Evolutionary conservation across 2,888 invertebrate genomes (phyloP).

Genomic region (Laothoe populi): DNA sequence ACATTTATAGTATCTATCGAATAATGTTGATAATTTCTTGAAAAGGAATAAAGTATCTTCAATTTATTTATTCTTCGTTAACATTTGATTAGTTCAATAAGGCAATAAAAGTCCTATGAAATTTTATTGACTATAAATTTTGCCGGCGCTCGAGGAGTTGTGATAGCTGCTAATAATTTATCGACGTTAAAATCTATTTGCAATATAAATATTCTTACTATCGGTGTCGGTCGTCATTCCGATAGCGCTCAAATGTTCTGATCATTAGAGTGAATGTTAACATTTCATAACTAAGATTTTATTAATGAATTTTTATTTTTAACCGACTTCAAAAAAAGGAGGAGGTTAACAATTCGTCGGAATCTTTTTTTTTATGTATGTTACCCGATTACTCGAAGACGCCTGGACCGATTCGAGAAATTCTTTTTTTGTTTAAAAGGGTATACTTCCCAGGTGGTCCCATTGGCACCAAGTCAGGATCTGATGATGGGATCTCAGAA

Average conservation of each 20-base stretch:
- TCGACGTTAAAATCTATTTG: neutral
- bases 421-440: too few relatives aligned
- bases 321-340: too few relatives aligned
- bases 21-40: neutral
- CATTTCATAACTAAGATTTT: neutral
- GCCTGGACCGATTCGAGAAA: too few relatives aligned
- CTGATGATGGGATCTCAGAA: too few relatives aligned
- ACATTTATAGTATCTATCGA: constrained; percentile 1
- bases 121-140: neutral
- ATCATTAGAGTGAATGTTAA: neutral
- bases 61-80: neutral
- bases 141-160: neutral
- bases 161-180: neutral
- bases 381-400: too few relatives aligned
- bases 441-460: too few relatives aligned
- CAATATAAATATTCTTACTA: neutral
- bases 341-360: too few relatives aligned
- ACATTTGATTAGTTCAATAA: neutral
- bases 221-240: neutral
- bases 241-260: neutral
- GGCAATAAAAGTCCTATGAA: neutral
- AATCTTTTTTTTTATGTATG: too few relatives aligned
- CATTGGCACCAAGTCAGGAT: too few relatives aligned
- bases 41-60: neutral
- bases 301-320: too few relatives aligned